These are phyloP conservation scores for Trididemnum nubilum DNA, from an alignment of 23 tunicate genomes.

Conservation along the genomic window DNA sequence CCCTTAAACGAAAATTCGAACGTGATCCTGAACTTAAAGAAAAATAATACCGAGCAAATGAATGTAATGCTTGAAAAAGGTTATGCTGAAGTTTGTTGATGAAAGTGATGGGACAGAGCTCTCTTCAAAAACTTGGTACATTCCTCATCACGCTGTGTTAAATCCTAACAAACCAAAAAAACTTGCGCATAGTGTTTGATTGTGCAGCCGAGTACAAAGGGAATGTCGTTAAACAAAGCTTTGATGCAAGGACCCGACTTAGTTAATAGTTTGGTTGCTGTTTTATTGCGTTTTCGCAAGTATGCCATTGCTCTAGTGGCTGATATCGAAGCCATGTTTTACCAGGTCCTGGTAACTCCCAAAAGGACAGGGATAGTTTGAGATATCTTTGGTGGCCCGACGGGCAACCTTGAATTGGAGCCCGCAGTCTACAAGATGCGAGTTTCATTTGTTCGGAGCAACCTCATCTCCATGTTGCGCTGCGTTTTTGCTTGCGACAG, in stretches of 20 bases:
- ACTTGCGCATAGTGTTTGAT: constrained; percentile 20
- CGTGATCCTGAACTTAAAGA: not conserved
- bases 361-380: constrained; percentile 24
- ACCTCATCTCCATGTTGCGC: constrained; percentile 52
- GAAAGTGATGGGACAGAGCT: not conserved
- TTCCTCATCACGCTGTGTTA: constrained; percentile 23
- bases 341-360: constrained; percentile 51
- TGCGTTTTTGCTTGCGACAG: constrained; percentile 26
- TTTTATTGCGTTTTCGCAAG: constrained; percentile 36
- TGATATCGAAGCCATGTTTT: constrained; percentile 51
- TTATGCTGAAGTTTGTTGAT: constrained; percentile 6
- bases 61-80: not conserved
- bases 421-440: constrained; percentile 9
- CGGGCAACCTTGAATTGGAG: not conserved
- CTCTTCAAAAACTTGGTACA: constrained; percentile 12
- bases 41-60: constrained; percentile 12
- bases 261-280: constrained; percentile 39
- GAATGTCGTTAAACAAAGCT: not conserved
- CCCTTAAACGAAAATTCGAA: constrained; percentile 1
- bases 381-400: constrained; percentile 51
- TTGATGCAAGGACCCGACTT: constrained; percentile 55
- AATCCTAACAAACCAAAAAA: constrained; percentile 16
- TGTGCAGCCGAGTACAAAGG: constrained; percentile 23
- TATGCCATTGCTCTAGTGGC: constrained; percentile 43
- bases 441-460: constrained; percentile 44